Percentiles rank a stretch among this genome's conserved stretches.
These are phyloP conservation scores for Psittacula derbiana DNA, from an alignment of 2,797 vertebrate genomes.

Conservation along the genomic window DNA sequence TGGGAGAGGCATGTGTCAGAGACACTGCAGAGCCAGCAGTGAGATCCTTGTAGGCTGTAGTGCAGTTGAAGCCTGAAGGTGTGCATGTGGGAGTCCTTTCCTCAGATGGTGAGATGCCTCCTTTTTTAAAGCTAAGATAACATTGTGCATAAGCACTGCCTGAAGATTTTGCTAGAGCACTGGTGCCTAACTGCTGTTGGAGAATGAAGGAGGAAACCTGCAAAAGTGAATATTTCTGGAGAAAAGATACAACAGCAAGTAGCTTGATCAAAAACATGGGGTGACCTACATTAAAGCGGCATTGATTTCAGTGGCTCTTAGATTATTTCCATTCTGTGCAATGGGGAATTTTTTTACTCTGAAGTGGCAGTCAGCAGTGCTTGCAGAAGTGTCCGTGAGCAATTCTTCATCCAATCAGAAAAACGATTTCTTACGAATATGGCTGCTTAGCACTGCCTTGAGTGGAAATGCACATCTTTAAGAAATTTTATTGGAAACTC, in stretches of 20 bases:
- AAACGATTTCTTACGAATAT: background rate
- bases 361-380: background rate
- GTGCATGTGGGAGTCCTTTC: background rate
- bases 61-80: background rate
- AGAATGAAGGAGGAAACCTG: background rate
- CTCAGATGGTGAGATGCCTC: background rate
- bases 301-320: background rate
- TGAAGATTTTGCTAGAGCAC: background rate
- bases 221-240: background rate
- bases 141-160: background rate
- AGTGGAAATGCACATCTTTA: background rate
- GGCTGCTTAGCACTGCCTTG: background rate
- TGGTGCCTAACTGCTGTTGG: background rate
- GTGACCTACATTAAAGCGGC: background rate
- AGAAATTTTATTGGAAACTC: background rate
- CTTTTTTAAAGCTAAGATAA: background rate
- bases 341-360: background rate
- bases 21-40: background rate
- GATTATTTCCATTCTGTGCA: background rate
- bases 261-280: background rate
- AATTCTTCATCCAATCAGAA: background rate
- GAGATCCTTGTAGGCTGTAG: background rate
- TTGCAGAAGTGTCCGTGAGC: background rate
- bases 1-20: background rate
- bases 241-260: background rate